phyloP scores from a whole-genome alignment of 2,797 vertebrate genomes.

The Galaxias olidus region DNA sequence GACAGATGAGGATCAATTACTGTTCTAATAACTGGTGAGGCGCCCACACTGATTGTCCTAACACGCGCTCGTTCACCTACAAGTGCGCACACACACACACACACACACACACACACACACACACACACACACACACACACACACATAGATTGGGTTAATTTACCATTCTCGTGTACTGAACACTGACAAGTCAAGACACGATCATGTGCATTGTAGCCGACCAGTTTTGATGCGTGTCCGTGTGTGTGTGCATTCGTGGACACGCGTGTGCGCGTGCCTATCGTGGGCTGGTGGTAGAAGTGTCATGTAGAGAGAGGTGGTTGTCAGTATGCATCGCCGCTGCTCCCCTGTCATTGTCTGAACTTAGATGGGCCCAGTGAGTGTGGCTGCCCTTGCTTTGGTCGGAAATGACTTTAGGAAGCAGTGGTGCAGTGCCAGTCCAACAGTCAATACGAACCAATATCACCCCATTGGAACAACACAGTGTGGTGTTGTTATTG shows the following conservation, averaged over 20 bases:
- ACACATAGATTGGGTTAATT: slow-evolving; percentile 36
- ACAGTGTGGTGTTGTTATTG: slow-evolving; percentile 63
- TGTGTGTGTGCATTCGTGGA: slow-evolving; percentile 39
- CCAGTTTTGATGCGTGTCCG: slow-evolving; percentile 33
- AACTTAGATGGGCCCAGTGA: slow-evolving; percentile 35
- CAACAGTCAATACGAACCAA: slow-evolving; percentile 69
- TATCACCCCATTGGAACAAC: slow-evolving; percentile 58
- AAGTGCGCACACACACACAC: slow-evolving; percentile 12
- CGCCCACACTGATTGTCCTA: slow-evolving; percentile 14
- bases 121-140: slow-evolving; percentile 12
- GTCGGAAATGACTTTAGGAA: slow-evolving; percentile 72
- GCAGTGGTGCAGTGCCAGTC: slow-evolving; percentile 46
- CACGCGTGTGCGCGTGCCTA: slow-evolving; percentile 36
- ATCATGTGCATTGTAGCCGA: slow-evolving; percentile 30
- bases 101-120: slow-evolving; percentile 12
- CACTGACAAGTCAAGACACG: slow-evolving; percentile 56
- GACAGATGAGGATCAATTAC: slow-evolving; percentile 71
- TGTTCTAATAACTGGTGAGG: slow-evolving; percentile 49
- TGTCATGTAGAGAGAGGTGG: slow-evolving; percentile 59
- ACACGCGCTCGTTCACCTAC: slow-evolving; percentile 24
- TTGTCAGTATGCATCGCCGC: slow-evolving; percentile 51
- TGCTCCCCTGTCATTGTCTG: slow-evolving; percentile 54
- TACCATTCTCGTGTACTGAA: slow-evolving; percentile 42
- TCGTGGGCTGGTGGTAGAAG: slow-evolving; percentile 60
- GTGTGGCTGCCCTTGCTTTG: slow-evolving; percentile 60